Evolutionary conservation across 2,888 invertebrate species (phyloP), one percentile per base, ranked within the genome.

Genomic region (Diabrotica balteata): DNA sequence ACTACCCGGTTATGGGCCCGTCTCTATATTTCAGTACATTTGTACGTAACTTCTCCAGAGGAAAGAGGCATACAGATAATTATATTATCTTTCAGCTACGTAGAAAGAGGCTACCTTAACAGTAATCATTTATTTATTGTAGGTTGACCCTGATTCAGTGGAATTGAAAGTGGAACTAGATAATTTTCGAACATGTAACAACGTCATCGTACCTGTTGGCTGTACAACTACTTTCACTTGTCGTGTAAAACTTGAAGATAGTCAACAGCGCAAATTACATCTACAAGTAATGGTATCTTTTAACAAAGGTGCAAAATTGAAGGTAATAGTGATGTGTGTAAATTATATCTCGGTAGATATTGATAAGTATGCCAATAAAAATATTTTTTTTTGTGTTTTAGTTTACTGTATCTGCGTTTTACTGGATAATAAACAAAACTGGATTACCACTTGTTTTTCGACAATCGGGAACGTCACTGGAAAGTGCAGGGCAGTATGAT

Each of bases 381-480:
- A 61, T 32, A 32, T 8, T 4, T 17, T 50, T n/a, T 11, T 58
- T 17, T 17, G 17, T 59, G 68, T 75, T 73, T 44, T 80, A 91
- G 89, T 87, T 95, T 75, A 90, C 89, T 22, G 87, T 97, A 43
- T 92, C 91, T 59, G 93, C 94, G 4, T 93, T 95, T 4, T 97
- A 93, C 85, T 98, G 98, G 98, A 89, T 99, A 74, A 91, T 98
- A 68, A 98, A 99, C 86, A 94, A 94, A 84, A 94, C 97, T 7
- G 98, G 98, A 0, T 86, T 99, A 70, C 98, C 98, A n/a, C 86
- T 99, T 69, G 92, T 99, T 63, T 96, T 97, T 65, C 90, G 93
- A 75, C 97, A 98, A 84, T 96, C 95, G 82, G 94, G 94, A 0
- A 90, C 90, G 10, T 88, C 88, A 9, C 81, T 85, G 43, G 92